phyloP scores from a whole-genome alignment of 2,797 vertebrate genomes.

The Mionectes olivaceus region DNA sequence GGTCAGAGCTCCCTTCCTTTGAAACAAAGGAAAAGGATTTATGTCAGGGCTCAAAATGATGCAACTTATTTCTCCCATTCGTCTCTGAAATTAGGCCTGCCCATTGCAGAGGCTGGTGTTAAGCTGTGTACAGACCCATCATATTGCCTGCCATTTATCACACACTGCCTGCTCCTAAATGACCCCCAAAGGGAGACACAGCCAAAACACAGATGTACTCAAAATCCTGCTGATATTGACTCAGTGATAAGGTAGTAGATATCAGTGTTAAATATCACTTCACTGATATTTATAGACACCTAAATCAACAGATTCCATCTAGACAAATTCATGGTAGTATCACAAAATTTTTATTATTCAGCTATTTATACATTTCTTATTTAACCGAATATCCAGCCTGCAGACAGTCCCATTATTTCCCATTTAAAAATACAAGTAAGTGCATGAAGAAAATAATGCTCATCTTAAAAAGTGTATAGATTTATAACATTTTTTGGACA shows the following conservation, averaged over 20 bases:
- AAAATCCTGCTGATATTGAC: neutral
- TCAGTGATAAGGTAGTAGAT: neutral
- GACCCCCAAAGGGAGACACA: neutral
- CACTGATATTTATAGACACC: neutral
- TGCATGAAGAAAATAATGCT: neutral
- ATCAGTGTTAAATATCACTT: neutral
- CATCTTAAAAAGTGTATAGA: neutral
- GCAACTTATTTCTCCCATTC: neutral
- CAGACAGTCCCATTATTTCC: neutral
- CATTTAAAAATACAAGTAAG: conserved; percentile 6
- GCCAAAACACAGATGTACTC: neutral
- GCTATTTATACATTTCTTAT: neutral
- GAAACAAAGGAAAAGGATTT: neutral
- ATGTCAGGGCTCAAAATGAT: neutral
- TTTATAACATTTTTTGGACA: conserved; percentile 30
- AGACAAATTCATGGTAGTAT: neutral
- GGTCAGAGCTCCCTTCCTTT: neutral
- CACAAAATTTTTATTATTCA: neutral
- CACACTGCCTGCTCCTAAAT: neutral
- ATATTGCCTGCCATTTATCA: neutral
- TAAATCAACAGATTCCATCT: neutral
- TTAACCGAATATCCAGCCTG: neutral
- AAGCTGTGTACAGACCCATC: neutral
- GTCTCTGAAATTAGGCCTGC: neutral
- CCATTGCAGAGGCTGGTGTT: neutral